Evolutionary conservation across 1,140 invertebrate species (phyloP).

Genomic region (Bombus soroeensis): DNA sequence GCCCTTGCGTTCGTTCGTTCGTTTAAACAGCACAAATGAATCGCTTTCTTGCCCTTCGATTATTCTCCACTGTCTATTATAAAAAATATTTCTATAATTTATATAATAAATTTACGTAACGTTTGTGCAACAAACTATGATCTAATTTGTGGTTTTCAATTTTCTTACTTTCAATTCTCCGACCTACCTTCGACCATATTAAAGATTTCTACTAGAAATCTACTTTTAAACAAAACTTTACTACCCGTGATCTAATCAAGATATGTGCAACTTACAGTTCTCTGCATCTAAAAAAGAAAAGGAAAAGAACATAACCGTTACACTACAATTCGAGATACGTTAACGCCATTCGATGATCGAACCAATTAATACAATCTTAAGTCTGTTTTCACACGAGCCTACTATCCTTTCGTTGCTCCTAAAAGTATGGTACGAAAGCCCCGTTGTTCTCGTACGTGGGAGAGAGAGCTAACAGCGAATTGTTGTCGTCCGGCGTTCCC

Average conservation of each 20-base stretch:
- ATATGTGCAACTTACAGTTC: background rate
- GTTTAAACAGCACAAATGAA: background rate
- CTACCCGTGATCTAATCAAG: no score
- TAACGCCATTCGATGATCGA: background rate
- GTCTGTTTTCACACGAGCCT: background rate
- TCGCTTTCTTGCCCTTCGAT: background rate
- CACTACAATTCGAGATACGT: background rate
- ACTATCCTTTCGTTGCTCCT: background rate
- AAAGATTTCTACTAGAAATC: background rate
- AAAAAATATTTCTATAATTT: background rate
- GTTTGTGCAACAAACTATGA: slow-evolving; percentile 1
- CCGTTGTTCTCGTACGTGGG: slow-evolving; percentile 9
- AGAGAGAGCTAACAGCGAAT: slow-evolving; percentile 47
- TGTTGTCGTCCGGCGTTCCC: slow-evolving; percentile 35
- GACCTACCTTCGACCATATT: background rate
- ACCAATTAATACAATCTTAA: background rate
- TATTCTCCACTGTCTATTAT: background rate
- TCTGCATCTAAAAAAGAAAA: background rate
- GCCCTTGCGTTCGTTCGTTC: background rate
- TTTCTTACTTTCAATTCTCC: background rate
- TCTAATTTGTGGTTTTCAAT: background rate
- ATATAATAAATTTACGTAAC: background rate
- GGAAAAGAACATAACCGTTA: background rate
- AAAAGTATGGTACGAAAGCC: background rate
- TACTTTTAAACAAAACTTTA: background rate